Evolutionary conservation across 1,140 invertebrate genomes (phyloP), one percentile per base, ranked within the genome.

Genomic region (Anastrepha obliqua): DNA sequence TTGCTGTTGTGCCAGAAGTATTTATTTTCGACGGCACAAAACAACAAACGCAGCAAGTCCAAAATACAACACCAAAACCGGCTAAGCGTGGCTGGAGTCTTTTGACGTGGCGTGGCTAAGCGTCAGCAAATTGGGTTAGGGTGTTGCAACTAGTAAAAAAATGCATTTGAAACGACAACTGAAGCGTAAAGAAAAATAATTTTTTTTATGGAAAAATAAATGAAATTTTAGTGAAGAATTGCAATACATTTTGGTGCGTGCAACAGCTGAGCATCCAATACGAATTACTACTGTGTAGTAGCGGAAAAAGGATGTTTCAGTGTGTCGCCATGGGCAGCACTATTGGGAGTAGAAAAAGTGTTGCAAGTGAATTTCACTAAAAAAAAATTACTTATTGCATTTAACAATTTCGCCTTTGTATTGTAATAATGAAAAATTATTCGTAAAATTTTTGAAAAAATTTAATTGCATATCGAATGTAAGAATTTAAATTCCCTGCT

Each of bases 91-190:
- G 91, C 65, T 93, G 91, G 91, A 93, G 92, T 86, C 87, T 93
- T 11, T 86, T 92, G 86, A 91, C 91, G 58, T 93, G 92, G 92
- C 91, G 92, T 51, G 92, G 92, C 67, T 92, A 89, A 86, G 60
- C 15, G 44, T 0, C 11, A 55, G 51, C 51, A 55, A 8, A 11
- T 55, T 6, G 51, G 51, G 11, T 6, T 55, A 55, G 51, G 29
- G 29, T 29, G 29, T 29, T 29, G 29, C 29, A 29, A 29, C 29
- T 29, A 29, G 29, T 29, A 29, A 29, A 29, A 29, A 29, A 29
- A 29, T 29, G 29, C 29, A 29, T 29, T 29, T 29, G 29, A 39
- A 70, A 47, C 11, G 67, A 47, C 1, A 15, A 42, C 4, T 17
- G 11, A 42, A 70, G 29, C 1, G 20, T 17, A 47, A 39, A 4